Percentiles rank a stretch among this genome's conserved stretches.
These are phyloP conservation scores for Aricia artaxerxes DNA, from an alignment of 2,888 invertebrate genomes.

Conservation along the genomic window DNA sequence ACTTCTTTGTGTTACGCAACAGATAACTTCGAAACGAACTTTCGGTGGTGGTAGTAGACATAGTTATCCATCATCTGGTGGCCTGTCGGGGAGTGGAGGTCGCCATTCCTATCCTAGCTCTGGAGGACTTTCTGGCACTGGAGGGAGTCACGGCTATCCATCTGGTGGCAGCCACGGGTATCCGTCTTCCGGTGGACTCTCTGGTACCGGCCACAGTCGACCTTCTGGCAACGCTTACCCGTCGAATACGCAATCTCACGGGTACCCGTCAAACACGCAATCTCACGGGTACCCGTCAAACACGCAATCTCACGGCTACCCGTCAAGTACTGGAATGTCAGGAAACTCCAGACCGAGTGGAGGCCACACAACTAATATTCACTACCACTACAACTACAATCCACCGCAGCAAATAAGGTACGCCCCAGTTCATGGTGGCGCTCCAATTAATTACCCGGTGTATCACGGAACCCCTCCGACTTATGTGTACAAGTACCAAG, in stretches of 20 bases:
- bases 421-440: constrained; percentile 55
- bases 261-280: constrained; percentile 45
- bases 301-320: constrained; percentile 40
- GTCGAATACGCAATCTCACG: constrained; percentile 41
- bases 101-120: constrained; percentile 54
- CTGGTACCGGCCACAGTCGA: constrained; percentile 47
- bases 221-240: constrained; percentile 49
- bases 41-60: constrained; percentile 46
- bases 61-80: constrained; percentile 48
- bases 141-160: constrained; percentile 45
- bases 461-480: constrained; percentile 64
- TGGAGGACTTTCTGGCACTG: constrained; percentile 49
- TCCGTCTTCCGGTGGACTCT: constrained; percentile 44
- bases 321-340: constrained; percentile 43
- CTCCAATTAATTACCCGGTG: constrained; percentile 60
- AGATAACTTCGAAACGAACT: constrained; percentile 47
- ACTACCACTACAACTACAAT: constrained; percentile 64
- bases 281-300: constrained; percentile 39
- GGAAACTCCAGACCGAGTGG: constrained; percentile 44
- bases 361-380: constrained; percentile 52
- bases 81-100: constrained; percentile 48
- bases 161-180: constrained; percentile 43
- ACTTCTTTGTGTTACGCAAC: constrained; percentile 50
- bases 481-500: constrained; percentile 67
- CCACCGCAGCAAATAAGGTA: constrained; percentile 68